Evolutionary conservation across 1,140 invertebrate genomes (phyloP), one percentile per base, ranked within the genome.

Genomic region (Neodiprion fabricii): DNA sequence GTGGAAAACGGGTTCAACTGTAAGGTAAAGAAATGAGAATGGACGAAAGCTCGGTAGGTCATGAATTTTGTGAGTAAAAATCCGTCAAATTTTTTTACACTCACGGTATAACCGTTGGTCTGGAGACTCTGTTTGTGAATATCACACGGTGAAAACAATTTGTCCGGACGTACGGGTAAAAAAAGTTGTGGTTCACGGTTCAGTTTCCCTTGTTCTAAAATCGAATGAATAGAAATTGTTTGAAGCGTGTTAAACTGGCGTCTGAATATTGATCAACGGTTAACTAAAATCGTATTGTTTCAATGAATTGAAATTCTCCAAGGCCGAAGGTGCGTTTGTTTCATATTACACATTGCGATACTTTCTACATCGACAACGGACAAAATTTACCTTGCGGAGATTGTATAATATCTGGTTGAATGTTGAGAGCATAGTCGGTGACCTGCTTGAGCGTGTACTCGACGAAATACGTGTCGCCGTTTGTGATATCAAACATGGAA

Each of bases 381-480:
- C 23, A 73, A 40, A 40, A 77, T 74, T 72, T 83, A 90, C 90
- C 89, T 89, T 89, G 87, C 1, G 88, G 88, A 28, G 88, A 87
- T 79, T 89, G 89, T 73, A 91, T 87, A 72, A 91, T 90, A 77
- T 91, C 90, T 1, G 90, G 90, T 73, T 90, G 89, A 79, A 89
- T 89, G 81, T 85, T 87, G 71, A 88, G 81, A 23, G 86, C 83
- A 65, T 88, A 89, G 78, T 89, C 87, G 48, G 86, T 76, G 28
- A 88, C 88, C 76, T 90, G 87, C 75, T 90, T 90, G 11, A 90
- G 80, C 47, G 89, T 89, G 70, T 90, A 90, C 48, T 89, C 88
- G 8, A 90, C 89, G 73, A 90, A 89, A 75, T 90, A 91, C 10
- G 89, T 88, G 81, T 90, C 89, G 21, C 89, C 88, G 72, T 89